These are phyloP conservation scores for Oreamnos americanus DNA, from an alignment of 2,113 vertebrate species.

Conservation along the genomic window DNA sequence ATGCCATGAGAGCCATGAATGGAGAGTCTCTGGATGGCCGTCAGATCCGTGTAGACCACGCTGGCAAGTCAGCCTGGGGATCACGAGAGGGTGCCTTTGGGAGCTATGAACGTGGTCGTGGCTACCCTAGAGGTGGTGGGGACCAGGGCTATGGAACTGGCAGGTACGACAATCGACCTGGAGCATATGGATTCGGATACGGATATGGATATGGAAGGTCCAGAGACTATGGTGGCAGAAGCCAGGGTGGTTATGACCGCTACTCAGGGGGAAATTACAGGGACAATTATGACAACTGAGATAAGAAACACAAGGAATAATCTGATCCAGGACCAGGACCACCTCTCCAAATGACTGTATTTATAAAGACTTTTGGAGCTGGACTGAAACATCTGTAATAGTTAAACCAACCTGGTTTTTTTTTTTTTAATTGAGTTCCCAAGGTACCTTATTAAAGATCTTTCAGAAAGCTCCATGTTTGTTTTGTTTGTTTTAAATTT, in stretches of 20 bases:
- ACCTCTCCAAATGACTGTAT: slow-evolving; percentile 69
- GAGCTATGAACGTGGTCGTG: slow-evolving; percentile 81
- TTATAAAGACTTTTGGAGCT: slow-evolving; percentile 72
- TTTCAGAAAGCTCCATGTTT: slow-evolving; percentile 51
- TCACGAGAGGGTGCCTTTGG: slow-evolving; percentile 80
- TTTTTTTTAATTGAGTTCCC: slow-evolving; percentile 66
- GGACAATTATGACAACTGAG: slow-evolving; percentile 75
- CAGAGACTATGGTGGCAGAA: slow-evolving; percentile 77
- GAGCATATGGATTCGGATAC: slow-evolving; percentile 70
- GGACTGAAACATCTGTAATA: slow-evolving; percentile 65
- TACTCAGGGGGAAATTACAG: slow-evolving; percentile 75
- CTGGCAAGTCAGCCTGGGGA: slow-evolving; percentile 85
- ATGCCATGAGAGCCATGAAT: slow-evolving; percentile 90
- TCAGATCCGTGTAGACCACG: slow-evolving; percentile 89
- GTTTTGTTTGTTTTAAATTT: not conserved
- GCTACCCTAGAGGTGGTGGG: slow-evolving; percentile 82
- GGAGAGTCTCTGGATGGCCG: slow-evolving; percentile 91
- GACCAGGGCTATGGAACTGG: slow-evolving; percentile 79
- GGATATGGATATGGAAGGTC: slow-evolving; percentile 65
- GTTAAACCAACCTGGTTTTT: slow-evolving; percentile 8
- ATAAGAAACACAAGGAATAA: slow-evolving; percentile 71
- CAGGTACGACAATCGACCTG: slow-evolving; percentile 81
- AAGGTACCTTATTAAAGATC: slow-evolving; percentile 51
- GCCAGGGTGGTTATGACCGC: slow-evolving; percentile 74
- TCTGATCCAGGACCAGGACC: slow-evolving; percentile 69